Evolutionary conservation across 2,797 vertebrate species (phyloP).

Genomic region (Pangasius djambal): DNA sequence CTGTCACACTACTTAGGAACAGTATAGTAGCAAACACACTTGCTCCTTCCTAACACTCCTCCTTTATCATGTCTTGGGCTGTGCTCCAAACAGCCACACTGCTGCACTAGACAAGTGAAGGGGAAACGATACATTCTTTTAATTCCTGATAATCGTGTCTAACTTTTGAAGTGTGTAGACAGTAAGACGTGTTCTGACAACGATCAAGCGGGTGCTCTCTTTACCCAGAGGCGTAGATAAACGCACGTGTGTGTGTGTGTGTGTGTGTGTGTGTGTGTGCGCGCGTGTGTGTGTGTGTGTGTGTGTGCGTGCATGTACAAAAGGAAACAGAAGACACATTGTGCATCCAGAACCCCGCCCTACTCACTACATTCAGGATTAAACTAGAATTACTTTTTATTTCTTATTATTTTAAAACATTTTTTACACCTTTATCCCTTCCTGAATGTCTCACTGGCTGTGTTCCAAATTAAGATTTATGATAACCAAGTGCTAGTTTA

Average conservation of each 20-base stretch:
- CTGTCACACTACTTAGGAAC: too few relatives aligned
- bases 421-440: neutral
- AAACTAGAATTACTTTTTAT: neutral
- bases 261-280: conserved; percentile 3
- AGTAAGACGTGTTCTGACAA: neutral
- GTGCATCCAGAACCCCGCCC: neutral
- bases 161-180: neutral
- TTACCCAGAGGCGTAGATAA: conserved; percentile 4
- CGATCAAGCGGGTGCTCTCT: neutral
- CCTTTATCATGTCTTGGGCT: neutral
- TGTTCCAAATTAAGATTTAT: neutral
- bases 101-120: neutral
- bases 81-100: neutral
- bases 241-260: neutral
- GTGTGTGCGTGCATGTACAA: neutral
- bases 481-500: too few relatives aligned
- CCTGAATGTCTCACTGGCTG: neutral
- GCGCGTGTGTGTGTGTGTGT: neutral
- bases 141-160: neutral
- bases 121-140: neutral
- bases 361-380: neutral
- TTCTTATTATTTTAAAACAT: neutral
- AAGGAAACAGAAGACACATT: conserved; percentile 11
- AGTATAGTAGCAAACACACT: neutral
- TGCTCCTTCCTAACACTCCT: neutral